Conservation (phyloP, 2,888 invertebrate species). For the Mystacides longicornis region DNA sequence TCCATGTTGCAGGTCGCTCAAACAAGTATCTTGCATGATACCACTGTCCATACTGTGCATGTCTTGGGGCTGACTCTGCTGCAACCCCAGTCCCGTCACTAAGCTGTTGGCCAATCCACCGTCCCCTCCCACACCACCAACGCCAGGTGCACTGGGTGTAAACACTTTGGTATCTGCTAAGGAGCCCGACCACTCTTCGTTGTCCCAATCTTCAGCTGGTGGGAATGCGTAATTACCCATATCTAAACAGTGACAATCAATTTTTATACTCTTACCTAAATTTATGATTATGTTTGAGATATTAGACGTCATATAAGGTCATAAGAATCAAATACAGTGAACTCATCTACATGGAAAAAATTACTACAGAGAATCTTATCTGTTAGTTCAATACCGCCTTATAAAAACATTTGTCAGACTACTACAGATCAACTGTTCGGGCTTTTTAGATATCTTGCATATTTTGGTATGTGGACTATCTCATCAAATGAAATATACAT, state of each 20-base stretch:
- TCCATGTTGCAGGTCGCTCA: no score
- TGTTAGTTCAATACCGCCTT: no score
- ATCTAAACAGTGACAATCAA: not conserved
- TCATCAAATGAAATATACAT: no score
- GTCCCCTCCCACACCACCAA: not conserved
- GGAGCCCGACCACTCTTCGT: constrained; percentile 92
- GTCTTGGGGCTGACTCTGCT: not conserved
- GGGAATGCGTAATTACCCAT: constrained; percentile 40
- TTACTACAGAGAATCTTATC: no score
- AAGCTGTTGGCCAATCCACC: not conserved
- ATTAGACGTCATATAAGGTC: no score
- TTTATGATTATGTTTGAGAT: no score
- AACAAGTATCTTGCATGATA: not conserved
- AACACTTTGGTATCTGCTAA: constrained; percentile 91
- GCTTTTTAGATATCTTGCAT: no score
- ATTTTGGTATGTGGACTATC: no score
- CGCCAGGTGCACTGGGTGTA: constrained; percentile 51
- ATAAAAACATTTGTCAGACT: no score
- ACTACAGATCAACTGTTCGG: no score
- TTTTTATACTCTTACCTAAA: not conserved
- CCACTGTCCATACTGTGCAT: not conserved
- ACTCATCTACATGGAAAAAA: no score
- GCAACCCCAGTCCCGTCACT: not conserved
- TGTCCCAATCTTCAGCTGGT: constrained; percentile 73
- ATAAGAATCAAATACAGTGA: no score